Conservation (phyloP, 37 sponge, comb jelly and placozoan genomes). For the Ianthella basta region DNA sequence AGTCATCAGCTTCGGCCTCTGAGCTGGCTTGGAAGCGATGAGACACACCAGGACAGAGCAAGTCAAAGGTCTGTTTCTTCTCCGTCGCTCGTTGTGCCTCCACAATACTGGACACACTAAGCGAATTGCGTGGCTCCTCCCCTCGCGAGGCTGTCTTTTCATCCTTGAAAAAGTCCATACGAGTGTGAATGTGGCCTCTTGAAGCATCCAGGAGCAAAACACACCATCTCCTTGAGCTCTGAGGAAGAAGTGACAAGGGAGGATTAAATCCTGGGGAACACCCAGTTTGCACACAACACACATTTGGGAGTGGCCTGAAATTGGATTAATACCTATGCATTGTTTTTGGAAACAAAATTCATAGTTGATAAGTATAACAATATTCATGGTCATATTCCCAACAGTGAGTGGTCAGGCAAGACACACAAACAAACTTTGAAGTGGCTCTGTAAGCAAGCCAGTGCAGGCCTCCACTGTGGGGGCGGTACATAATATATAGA, state of each 20-base stretch:
- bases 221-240: conserved; percentile 83
- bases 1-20: conserved; percentile 78
- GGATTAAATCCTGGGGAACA: too few relatives aligned
- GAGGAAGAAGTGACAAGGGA: not conserved
- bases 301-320: too few relatives aligned
- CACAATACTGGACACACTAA: conserved; percentile 69
- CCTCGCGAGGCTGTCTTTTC: conserved; percentile 76
- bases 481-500: too few relatives aligned
- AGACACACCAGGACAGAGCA: conserved; percentile 79
- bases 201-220: conserved; percentile 54
- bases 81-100: conserved; percentile 57
- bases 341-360: too few relatives aligned
- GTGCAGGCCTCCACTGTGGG: too few relatives aligned
- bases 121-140: conserved; percentile 68
- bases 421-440: too few relatives aligned
- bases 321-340: too few relatives aligned
- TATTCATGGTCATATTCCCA: too few relatives aligned
- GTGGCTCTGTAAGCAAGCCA: too few relatives aligned
- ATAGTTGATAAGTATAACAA: too few relatives aligned
- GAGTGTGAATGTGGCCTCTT: conserved; percentile 28
- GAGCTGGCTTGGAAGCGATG: conserved; percentile 74
- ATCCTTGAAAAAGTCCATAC: conserved; percentile 79
- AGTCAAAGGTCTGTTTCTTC: conserved; percentile 78
- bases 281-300: too few relatives aligned
- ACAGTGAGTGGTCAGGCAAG: too few relatives aligned